A percentile compares a stretch with the other conserved stretches of the same genome.
These are phyloP conservation scores for Apistogramma diplotaenia DNA, from an alignment of 2,113 vertebrate species.

Conservation along the genomic window DNA sequence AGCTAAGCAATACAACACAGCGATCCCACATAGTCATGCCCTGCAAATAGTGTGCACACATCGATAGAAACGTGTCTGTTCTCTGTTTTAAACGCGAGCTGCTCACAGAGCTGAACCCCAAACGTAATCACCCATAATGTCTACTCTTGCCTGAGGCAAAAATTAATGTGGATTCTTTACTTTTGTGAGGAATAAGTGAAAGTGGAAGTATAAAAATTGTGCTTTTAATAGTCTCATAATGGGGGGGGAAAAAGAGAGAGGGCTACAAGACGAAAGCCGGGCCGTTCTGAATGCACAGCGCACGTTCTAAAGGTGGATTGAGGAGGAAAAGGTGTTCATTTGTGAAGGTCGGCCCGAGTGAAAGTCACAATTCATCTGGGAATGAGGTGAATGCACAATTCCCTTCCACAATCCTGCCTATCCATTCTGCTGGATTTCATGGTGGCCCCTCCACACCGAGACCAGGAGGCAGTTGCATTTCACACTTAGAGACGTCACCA, in stretches of 20 bases:
- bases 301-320: constrained; percentile 25
- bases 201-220: constrained; percentile 23
- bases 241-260: constrained; percentile 41
- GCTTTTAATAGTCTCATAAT: constrained; percentile 43
- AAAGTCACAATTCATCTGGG: constrained; percentile 47
- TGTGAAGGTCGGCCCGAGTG: constrained; percentile 58
- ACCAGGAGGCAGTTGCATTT: constrained; percentile 49
- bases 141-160: constrained; percentile 21
- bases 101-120: background rate
- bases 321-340: constrained; percentile 59
- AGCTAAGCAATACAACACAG: background rate
- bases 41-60: background rate
- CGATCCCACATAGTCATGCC: background rate
- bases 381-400: constrained; percentile 58
- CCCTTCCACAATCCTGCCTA: constrained; percentile 26
- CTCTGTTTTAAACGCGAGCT: background rate
- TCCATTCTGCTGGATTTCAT: constrained; percentile 56
- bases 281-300: constrained; percentile 46
- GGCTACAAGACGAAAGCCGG: background rate
- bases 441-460: constrained; percentile 27
- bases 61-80: background rate
- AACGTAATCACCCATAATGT: constrained; percentile 14
- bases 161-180: constrained; percentile 36
- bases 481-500: constrained; percentile 51
- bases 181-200: constrained; percentile 21